phyloP scores from a whole-genome alignment of 2,888 invertebrate species.

The Eurytoma californica region DNA sequence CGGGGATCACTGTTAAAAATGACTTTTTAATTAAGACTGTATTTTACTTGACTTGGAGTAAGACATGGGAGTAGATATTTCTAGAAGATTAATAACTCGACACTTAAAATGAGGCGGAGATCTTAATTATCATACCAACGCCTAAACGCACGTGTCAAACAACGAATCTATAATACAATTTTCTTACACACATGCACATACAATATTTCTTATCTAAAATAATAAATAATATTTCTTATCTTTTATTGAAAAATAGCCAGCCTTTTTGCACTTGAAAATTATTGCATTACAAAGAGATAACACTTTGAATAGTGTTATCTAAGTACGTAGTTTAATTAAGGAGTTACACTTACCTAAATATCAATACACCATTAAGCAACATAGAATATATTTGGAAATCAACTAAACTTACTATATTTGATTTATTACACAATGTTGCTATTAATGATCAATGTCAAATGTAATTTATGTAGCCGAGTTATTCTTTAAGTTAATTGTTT shows the following conservation, averaged over 20 bases:
- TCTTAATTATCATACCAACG: conserved; percentile 33
- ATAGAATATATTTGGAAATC: no score
- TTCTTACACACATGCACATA: neutral
- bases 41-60: neutral
- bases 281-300: neutral
- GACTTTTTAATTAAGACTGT: no score
- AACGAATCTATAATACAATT: neutral
- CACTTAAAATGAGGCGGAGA: conserved; percentile 2
- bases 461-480: no score
- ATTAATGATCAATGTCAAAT: no score
- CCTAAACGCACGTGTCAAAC: conserved; percentile 16
- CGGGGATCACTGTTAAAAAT: no score
- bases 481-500: no score
- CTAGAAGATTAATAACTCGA: neutral
- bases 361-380: no score
- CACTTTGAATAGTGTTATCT: neutral
- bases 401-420: no score
- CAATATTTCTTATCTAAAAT: conserved; percentile 11
- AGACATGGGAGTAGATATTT: conserved; percentile 2
- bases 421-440: no score
- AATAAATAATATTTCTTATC: conserved; percentile 15
- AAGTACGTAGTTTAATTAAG: neutral
- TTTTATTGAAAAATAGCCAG: conserved; percentile 30
- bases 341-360: no score
- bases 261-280: neutral